A percentile compares a stretch with the other conserved stretches of the same genome.
These are phyloP conservation scores for Medauroidea extradentata DNA, from an alignment of 1,140 invertebrate genomes.

Conservation along the genomic window DNA sequence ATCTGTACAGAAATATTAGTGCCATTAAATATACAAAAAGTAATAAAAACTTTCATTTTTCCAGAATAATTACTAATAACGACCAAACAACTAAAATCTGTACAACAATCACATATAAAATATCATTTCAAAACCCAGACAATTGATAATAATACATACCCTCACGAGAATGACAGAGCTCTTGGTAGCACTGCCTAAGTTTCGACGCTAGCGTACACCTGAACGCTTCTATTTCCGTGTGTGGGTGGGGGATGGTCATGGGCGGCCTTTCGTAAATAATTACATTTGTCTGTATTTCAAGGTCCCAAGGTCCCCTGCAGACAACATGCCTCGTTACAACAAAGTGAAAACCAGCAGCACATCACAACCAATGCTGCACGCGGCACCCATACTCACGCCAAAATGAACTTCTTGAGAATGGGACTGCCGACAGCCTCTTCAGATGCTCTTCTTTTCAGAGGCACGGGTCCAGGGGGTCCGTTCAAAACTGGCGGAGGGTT, in stretches of 20 bases:
- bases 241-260: conserved; percentile 80
- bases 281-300: conserved; percentile 89
- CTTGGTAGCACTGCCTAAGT: conserved; percentile 86
- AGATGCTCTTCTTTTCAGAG: conserved; percentile 69
- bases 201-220: conserved; percentile 75
- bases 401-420: conserved; percentile 73
- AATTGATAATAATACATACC: conserved; percentile 41
- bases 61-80: no score
- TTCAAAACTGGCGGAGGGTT: conserved; percentile 41
- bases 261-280: conserved; percentile 87
- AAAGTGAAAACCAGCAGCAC: background rate
- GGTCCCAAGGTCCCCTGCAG: conserved; percentile 86
- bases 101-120: background rate
- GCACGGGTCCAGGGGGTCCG: conserved; percentile 28
- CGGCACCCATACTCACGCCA: conserved; percentile 51
- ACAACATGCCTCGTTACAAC: background rate
- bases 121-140: background rate
- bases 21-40: no score
- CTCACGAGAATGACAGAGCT: conserved; percentile 89
- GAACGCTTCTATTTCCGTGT: conserved; percentile 85
- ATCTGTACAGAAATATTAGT: no score
- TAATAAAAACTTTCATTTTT: no score
- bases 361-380: background rate
- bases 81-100: background rate
- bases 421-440: conserved; percentile 64